Evolutionary conservation across 2,888 invertebrate species (phyloP).

Genomic region (Petrolisthes manimaculis): DNA sequence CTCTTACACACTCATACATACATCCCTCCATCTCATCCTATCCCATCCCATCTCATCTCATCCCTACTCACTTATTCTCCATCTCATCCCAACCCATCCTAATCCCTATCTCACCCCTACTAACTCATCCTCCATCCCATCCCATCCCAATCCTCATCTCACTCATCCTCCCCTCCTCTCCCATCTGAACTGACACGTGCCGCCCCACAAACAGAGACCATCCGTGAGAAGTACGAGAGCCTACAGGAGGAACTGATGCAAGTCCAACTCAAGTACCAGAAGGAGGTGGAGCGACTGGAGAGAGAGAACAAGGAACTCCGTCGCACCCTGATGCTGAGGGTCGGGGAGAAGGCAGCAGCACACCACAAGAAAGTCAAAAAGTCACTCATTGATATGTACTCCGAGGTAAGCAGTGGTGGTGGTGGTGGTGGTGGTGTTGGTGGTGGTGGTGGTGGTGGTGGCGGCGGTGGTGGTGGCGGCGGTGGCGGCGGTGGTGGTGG

Average conservation of each 20-base stretch:
- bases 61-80: background rate
- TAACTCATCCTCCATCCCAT: too few relatives aligned
- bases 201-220: slow-evolving; percentile 38
- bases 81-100: background rate
- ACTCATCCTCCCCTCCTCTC: too few relatives aligned
- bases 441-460: too few relatives aligned
- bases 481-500: too few relatives aligned
- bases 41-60: background rate
- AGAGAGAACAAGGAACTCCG: slow-evolving; percentile 95
- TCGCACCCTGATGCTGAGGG: slow-evolving; percentile 84
- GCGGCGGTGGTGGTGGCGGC: too few relatives aligned
- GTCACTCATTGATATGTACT: slow-evolving; percentile 99
- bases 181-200: background rate
- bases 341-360: slow-evolving; percentile 67
- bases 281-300: slow-evolving; percentile 93
- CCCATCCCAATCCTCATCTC: too few relatives aligned
- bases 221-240: slow-evolving; percentile 77
- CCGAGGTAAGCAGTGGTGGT: slow-evolving; percentile 76
- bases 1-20: background rate
- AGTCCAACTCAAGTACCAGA: slow-evolving; percentile 95
- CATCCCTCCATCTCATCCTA: background rate
- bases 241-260: slow-evolving; percentile 93
- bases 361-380: slow-evolving; percentile 74
- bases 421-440: too few relatives aligned
- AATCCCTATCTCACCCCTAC: too few relatives aligned